Evolutionary conservation across 2,113 vertebrate genomes (phyloP).

Genomic region (Zapornia atra): DNA sequence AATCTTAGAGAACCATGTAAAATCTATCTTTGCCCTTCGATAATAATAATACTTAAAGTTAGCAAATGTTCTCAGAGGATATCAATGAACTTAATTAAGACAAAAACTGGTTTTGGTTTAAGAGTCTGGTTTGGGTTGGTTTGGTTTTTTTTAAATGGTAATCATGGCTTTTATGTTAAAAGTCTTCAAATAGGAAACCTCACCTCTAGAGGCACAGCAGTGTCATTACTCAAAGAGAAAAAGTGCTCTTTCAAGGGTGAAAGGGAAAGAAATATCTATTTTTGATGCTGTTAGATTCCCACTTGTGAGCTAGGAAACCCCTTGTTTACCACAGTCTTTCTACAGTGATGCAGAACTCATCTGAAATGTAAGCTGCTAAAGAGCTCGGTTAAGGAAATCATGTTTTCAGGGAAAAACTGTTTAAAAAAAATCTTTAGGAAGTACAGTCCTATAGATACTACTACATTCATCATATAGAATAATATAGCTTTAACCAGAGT

Average conservation of each 20-base stretch:
- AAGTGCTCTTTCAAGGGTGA: constrained; percentile 4
- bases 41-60: background rate
- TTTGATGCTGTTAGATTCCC: constrained; percentile 8
- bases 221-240: background rate
- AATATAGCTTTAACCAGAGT: background rate
- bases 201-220: constrained; percentile 26
- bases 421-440: background rate
- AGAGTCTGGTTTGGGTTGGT: background rate
- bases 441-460: background rate
- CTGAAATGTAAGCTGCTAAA: background rate
- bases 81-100: background rate
- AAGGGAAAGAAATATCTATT: background rate
- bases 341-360: background rate
- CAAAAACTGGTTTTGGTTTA: background rate
- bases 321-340: constrained; percentile 7
- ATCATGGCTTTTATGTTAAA: constrained; percentile 26
- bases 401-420: background rate
- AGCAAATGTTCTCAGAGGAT: background rate
- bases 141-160: background rate
- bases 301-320: background rate
- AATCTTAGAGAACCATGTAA: background rate
- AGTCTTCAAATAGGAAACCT: background rate
- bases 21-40: background rate
- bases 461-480: background rate
- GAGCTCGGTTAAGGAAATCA: background rate